Conservation (phyloP, 1,140 invertebrate genomes). For the Euwallacea fornicatus region DNA sequence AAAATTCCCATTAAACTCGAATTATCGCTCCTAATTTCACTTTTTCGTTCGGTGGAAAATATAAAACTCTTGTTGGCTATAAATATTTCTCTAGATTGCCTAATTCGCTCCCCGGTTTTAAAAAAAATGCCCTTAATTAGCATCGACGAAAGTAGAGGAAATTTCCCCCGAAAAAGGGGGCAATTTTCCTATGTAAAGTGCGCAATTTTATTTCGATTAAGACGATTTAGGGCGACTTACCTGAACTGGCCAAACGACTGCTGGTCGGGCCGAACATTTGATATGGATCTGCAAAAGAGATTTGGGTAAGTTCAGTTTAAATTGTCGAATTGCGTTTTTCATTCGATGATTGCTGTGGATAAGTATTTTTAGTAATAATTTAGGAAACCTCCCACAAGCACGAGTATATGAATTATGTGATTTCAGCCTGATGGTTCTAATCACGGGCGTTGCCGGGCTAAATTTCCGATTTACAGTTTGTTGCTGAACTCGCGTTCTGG, state of each 20-base stretch:
- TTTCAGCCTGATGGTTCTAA: too few relatives aligned
- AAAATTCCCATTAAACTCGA: conserved; percentile 1
- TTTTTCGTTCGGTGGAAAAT: conserved; percentile 17
- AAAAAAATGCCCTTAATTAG: conserved; percentile 29
- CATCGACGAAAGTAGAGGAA: background rate
- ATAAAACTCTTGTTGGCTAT: conserved; percentile 6
- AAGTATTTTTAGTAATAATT: background rate
- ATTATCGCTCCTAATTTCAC: conserved; percentile 27
- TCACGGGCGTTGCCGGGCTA: too few relatives aligned
- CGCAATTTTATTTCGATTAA: conserved; percentile 41
- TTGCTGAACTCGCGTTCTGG: too few relatives aligned
- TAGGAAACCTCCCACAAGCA: background rate
- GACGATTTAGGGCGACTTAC: conserved; percentile 57
- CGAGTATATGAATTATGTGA: background rate
- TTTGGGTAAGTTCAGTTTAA: conserved; percentile 44
- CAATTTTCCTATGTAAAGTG: conserved; percentile 25
- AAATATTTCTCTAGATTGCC: conserved; percentile 16
- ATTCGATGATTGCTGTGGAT: background rate
- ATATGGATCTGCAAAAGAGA: conserved; percentile 84
- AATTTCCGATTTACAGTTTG: too few relatives aligned
- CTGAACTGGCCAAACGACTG: conserved; percentile 89
- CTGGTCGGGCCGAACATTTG: conserved; percentile 95
- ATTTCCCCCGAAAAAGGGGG: background rate
- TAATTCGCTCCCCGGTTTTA: conserved; percentile 12
- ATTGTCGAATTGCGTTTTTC: conserved; percentile 40